A percentile compares a stretch with the other conserved stretches of the same genome.
These are phyloP conservation scores for human DNA, from an alignment of 2,113 vertebrate genomes.

Conservation along the genomic window DNA sequence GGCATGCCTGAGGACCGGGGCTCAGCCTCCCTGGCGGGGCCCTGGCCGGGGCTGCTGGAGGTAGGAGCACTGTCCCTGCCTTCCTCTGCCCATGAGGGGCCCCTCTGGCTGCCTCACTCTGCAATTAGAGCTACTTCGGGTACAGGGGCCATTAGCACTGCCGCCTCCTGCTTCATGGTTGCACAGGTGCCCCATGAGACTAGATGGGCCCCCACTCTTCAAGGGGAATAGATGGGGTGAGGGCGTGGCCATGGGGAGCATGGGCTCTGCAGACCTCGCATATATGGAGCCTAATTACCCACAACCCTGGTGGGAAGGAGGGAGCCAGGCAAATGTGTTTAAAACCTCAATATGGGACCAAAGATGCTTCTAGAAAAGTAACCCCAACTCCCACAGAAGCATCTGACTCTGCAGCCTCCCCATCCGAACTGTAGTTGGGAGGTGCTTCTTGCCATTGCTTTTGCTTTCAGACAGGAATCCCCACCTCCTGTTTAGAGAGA, in stretches of 20 bases:
- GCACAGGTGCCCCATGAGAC: neutral
- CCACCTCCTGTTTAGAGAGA: neutral
- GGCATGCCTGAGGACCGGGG: neutral
- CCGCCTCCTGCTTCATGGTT: accelerated
- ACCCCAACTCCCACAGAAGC: accelerated
- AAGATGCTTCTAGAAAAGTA: neutral
- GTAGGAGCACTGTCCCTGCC: accelerated
- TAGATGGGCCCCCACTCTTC: neutral
- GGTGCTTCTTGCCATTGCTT: accelerated
- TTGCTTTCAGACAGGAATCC: neutral
- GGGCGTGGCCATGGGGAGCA: neutral
- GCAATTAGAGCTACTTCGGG: neutral
- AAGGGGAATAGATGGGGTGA: slow-evolving; percentile 8
- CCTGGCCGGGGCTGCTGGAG: neutral
- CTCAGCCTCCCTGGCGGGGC: neutral
- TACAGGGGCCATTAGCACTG: accelerated
- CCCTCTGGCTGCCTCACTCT: slow-evolving; percentile 34
- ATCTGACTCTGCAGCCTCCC: neutral
- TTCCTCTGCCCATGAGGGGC: neutral
- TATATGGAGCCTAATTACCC: neutral
- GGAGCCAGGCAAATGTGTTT: neutral
- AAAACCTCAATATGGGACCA: too few relatives aligned
- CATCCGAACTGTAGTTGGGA: accelerated
- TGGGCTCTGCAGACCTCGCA: neutral
- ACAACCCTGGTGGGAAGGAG: accelerated